Percentiles rank a stretch among this genome's conserved stretches.
Evolutionary conservation across 1,140 invertebrate species (phyloP).

Genomic region (Pygmarrhopalites habei): DNA sequence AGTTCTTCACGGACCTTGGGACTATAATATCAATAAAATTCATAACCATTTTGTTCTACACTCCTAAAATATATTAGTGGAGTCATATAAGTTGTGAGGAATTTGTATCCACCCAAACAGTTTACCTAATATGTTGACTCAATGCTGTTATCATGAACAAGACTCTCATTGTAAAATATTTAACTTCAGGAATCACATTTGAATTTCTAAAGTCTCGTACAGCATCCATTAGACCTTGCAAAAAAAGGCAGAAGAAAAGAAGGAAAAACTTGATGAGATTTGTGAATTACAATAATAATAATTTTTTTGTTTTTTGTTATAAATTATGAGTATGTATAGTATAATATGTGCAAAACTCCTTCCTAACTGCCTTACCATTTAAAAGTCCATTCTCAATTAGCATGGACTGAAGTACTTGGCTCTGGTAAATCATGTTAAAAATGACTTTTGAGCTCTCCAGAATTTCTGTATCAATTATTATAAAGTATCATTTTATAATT

Average conservation of each 20-base stretch:
- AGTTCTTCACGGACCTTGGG: conserved; percentile 64
- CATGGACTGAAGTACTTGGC: conserved; percentile 57
- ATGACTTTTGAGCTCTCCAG: conserved; percentile 78
- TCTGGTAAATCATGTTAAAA: conserved; percentile 83
- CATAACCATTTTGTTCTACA: conserved; percentile 16
- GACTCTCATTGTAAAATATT: conserved; percentile 80
- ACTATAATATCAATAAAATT: conserved; percentile 44
- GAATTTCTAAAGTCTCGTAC: conserved; percentile 57
- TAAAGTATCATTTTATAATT: too few relatives aligned
- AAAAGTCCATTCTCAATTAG: conserved; percentile 65
- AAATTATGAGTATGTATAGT: too few relatives aligned
- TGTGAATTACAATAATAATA: too few relatives aligned
- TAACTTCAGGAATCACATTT: conserved; percentile 58
- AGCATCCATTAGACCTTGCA: conserved; percentile 64
- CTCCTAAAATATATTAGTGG: too few relatives aligned
- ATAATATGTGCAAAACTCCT: too few relatives aligned
- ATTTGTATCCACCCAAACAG: conserved; percentile 12
- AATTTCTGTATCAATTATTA: too few relatives aligned
- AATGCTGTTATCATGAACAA: conserved; percentile 81
- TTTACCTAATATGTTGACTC: conserved; percentile 54
- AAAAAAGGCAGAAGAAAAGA: too few relatives aligned
- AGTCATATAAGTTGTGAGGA: too few relatives aligned
- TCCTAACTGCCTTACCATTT: too few relatives aligned
- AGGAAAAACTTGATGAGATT: too few relatives aligned
- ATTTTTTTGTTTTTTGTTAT: too few relatives aligned